These are phyloP conservation scores for Drosophila teissieri DNA, from an alignment of 1,140 invertebrate genomes.

Conservation along the genomic window DNA sequence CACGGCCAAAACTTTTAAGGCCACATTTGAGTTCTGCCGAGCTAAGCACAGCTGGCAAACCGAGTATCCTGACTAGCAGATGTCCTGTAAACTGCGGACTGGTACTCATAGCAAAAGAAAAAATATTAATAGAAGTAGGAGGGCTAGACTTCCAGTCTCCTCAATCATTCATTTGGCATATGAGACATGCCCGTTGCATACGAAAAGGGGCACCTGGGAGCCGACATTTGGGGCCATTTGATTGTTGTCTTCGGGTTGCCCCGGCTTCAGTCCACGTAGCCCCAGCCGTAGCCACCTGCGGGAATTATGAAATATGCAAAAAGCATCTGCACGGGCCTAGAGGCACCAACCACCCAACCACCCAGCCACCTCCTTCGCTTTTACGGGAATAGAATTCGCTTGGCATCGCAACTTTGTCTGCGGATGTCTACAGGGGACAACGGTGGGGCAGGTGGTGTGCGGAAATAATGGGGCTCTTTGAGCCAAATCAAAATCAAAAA, in stretches of 20 bases:
- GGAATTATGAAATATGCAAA: slow-evolving; percentile 82
- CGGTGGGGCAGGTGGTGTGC: not conserved
- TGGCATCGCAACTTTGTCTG: slow-evolving; percentile 49
- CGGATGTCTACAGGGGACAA: slow-evolving; percentile 15
- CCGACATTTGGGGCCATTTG: slow-evolving; percentile 58
- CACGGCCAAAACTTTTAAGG: slow-evolving; percentile 45
- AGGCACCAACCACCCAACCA: slow-evolving; percentile 16
- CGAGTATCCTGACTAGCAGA: slow-evolving; percentile 20
- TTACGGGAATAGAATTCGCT: slow-evolving; percentile 56
- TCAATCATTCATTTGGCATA: slow-evolving; percentile 50
- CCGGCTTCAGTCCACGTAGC: not conserved
- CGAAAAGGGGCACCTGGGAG: slow-evolving; percentile 62
- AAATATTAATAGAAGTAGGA: not conserved
- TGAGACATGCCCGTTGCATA: slow-evolving; percentile 71
- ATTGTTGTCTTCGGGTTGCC: slow-evolving; percentile 47
- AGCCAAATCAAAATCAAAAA: slow-evolving; percentile 46
- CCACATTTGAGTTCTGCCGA: slow-evolving; percentile 20
- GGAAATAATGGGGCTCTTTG: slow-evolving; percentile 16
- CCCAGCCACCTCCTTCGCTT: slow-evolving; percentile 16
- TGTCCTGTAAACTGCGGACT: slow-evolving; percentile 27
- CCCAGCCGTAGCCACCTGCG: slow-evolving; percentile 52
- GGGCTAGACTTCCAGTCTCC: not conserved
- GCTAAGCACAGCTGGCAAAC: slow-evolving; percentile 51
- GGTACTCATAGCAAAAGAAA: slow-evolving; percentile 1
- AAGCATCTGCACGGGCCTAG: slow-evolving; percentile 50